Conservation (phyloP, 2,888 invertebrate genomes). For the Tetropium fuscum region DNA sequence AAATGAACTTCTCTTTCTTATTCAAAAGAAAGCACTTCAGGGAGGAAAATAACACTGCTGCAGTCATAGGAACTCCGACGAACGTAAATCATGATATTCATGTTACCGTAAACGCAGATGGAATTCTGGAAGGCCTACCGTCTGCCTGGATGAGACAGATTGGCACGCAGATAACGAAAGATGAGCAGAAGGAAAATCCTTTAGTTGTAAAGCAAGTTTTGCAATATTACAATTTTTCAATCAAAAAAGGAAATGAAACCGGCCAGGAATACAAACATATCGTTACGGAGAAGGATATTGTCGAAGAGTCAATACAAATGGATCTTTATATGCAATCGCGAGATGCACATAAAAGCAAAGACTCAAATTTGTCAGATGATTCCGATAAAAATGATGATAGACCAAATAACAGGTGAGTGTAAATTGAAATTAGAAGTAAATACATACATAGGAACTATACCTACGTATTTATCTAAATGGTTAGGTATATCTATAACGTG, state of each 20-base stretch:
- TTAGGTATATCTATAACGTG: too few relatives aligned
- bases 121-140: slow-evolving; percentile 88
- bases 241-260: slow-evolving; percentile 81
- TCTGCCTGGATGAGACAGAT: slow-evolving; percentile 84
- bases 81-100: slow-evolving; percentile 89
- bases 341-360: slow-evolving; percentile 77
- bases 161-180: slow-evolving; percentile 85
- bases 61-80: slow-evolving; percentile 73
- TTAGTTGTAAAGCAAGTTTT: slow-evolving; percentile 91
- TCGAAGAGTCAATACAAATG: slow-evolving; percentile 86
- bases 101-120: slow-evolving; percentile 87
- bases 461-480: too few relatives aligned
- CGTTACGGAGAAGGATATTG: slow-evolving; percentile 83
- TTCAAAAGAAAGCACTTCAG: slow-evolving; percentile 42
- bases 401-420: slow-evolving; percentile 9
- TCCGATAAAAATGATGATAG: slow-evolving; percentile 15
- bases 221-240: slow-evolving; percentile 89
- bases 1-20: slow-evolving; percentile 38
- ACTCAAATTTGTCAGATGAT: slow-evolving; percentile 51
- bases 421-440: too few relatives aligned
- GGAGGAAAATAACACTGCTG: slow-evolving; percentile 65
- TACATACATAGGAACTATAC: too few relatives aligned
- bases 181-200: slow-evolving; percentile 91
- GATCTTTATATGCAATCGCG: slow-evolving; percentile 81
- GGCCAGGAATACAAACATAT: slow-evolving; percentile 82